Base-by-base conservation (phyloP, 2,888 invertebrate species). In the Metalampra italica region DNA sequence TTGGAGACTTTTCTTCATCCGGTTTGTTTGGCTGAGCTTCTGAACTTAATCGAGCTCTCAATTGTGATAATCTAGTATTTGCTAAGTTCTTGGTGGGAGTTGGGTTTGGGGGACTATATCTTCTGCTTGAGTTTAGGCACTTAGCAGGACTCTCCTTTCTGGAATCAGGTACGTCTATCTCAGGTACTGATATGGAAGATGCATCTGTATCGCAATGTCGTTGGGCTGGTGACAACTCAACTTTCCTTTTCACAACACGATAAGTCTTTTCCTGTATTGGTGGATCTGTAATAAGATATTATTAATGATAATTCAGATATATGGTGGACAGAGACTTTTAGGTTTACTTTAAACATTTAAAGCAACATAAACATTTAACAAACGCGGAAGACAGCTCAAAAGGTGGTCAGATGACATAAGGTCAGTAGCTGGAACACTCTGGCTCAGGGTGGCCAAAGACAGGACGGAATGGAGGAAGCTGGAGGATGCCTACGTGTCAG, bases 51-150 rank as follows among this genome's bases (percentile, higher is more conserved):
- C 73, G 68, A 9, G 70, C 57, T 41, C 83, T 66, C 4, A 87
- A 56, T 43, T 76, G 72, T 37, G 75, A 63, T 0, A 86, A 66
- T 57, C 82, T 71, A 14, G 72, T 55, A 48, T 70, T 82, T 0
- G 87, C 86, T 47, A 68, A 52, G 52, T 84, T 85, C 66, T 79
- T 83, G 4, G 60, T 49, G 11, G 66, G 66, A 38, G 63, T 59
- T 13, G 56, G 56, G 48, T 65, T 62, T 12, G 52, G 45, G 38
- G 56, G 43, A 30, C 46, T 58, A 22, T 44, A 53, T 45, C 58
- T 62, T 37, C 57, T 60, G 43, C 53, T 60, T 43, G 57, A 29
- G 7, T 60, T 45, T 37, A 57, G 49, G 30, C 50, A 54, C 56
- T 66, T 70, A 22, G 48, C 45, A 32, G 70, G 62, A 41, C 54